These are phyloP conservation scores for Euura saliciscinereae DNA, from an alignment of 1,140 invertebrate species.

Conservation along the genomic window DNA sequence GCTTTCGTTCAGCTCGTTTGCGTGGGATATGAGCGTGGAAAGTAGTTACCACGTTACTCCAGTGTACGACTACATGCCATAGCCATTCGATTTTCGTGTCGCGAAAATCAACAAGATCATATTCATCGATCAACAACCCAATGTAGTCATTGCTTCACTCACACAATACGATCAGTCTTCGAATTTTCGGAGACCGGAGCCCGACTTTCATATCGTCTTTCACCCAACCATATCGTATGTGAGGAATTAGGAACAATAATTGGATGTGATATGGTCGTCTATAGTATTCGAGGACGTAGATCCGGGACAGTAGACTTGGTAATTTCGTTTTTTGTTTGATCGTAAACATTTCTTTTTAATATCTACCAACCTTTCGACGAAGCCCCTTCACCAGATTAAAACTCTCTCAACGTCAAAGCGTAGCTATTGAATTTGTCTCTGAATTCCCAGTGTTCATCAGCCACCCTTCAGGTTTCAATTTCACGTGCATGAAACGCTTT, in stretches of 20 bases:
- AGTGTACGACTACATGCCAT: too few species aligned
- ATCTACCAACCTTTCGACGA: neutral
- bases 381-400: neutral
- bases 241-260: neutral
- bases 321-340: neutral
- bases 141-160: too few species aligned
- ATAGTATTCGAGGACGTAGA: neutral
- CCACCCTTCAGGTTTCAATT: too few species aligned
- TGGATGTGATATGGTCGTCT: constrained; percentile 3
- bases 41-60: neutral
- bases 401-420: neutral
- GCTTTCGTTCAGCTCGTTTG: neutral
- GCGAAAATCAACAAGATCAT: neutral
- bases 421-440: too few species aligned
- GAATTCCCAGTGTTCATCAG: neutral
- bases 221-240: too few species aligned
- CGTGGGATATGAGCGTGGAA: neutral
- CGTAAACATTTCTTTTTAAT: neutral
- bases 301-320: neutral
- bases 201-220: too few species aligned
- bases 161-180: too few species aligned
- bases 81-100: neutral
- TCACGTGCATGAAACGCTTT: too few species aligned
- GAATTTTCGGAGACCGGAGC: too few species aligned
- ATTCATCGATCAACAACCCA: too few species aligned